Evolutionary conservation across 1,140 invertebrate species (phyloP).

Genomic region (Arion vulgaris): DNA sequence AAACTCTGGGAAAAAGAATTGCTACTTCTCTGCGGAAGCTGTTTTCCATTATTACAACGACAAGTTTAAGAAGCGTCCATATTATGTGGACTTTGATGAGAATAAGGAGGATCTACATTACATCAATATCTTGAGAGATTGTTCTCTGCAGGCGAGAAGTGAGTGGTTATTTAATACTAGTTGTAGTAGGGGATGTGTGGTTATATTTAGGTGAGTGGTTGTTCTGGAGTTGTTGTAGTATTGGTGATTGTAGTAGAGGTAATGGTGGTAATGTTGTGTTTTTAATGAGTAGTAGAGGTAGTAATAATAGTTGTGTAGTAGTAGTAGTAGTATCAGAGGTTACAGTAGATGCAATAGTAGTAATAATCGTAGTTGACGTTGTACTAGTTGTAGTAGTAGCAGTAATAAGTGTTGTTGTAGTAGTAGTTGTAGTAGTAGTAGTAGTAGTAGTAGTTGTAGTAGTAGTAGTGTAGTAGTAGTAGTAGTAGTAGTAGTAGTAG

Average conservation of each 20-base stretch:
- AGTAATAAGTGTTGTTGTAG: neutral
- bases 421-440: neutral
- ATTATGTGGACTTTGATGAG: constrained; percentile 41
- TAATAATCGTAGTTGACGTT: neutral
- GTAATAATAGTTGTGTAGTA: constrained; percentile 23
- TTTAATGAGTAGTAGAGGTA: constrained; percentile 16
- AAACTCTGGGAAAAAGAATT: constrained; percentile 45
- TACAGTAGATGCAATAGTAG: neutral
- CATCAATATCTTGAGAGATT: constrained; percentile 30
- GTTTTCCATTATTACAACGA: constrained; percentile 44
- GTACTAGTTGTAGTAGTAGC: constrained; percentile 8
- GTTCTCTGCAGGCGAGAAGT: constrained; percentile 42
- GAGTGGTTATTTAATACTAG: constrained; percentile 32
- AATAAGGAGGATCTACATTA: neutral
- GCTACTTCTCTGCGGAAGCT: constrained; percentile 52
- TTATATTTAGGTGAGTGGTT: constrained; percentile 6
- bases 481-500: neutral
- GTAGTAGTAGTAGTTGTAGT: neutral
- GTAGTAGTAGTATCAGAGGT: neutral
- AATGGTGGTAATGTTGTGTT: neutral
- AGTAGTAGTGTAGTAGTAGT: neutral
- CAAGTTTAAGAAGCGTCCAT: constrained; percentile 4
- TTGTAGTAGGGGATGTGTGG: neutral
- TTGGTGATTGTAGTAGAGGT: constrained; percentile 17
- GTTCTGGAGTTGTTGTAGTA: constrained; percentile 15